Conservation (phyloP, 1,140 invertebrate genomes). For the Vanessa tameamea region DNA sequence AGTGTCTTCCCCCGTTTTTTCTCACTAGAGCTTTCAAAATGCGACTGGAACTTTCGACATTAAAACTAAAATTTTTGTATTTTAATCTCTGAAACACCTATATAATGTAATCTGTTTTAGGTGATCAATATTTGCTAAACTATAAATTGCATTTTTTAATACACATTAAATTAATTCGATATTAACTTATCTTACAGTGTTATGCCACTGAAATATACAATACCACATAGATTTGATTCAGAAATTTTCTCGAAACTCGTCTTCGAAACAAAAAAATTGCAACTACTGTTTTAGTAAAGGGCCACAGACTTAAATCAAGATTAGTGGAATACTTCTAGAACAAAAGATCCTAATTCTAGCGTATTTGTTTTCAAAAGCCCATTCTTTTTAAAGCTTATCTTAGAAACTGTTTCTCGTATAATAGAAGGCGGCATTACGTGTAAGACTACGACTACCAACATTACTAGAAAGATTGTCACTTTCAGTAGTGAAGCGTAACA, state of each 20-base stretch:
- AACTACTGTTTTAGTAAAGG: background rate
- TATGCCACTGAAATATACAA: background rate
- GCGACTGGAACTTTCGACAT: background rate
- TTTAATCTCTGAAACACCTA: background rate
- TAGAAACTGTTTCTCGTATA: constrained; percentile 51
- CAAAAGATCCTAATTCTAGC: constrained; percentile 38
- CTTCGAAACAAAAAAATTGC: background rate
- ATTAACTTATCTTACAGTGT: background rate
- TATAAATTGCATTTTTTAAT: background rate
- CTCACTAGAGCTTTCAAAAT: background rate
- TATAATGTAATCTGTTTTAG: too few relatives aligned
- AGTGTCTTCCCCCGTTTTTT: background rate
- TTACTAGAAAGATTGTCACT: background rate
- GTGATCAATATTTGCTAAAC: background rate
- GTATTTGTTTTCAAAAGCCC: constrained; percentile 44
- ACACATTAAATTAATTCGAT: background rate
- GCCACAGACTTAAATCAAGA: constrained; percentile 43
- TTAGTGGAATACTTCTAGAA: constrained; percentile 46
- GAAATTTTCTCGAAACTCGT: background rate
- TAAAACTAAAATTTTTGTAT: background rate
- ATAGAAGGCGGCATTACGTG: constrained; percentile 24
- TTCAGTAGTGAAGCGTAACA: background rate
- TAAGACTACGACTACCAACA: background rate
- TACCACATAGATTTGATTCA: too few relatives aligned
- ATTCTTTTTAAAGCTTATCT: constrained; percentile 57